A percentile compares a stretch with the other conserved stretches of the same genome.
Conservation (phyloP, 1,140 invertebrate genomes). For the Drosophila azteca region DNA sequence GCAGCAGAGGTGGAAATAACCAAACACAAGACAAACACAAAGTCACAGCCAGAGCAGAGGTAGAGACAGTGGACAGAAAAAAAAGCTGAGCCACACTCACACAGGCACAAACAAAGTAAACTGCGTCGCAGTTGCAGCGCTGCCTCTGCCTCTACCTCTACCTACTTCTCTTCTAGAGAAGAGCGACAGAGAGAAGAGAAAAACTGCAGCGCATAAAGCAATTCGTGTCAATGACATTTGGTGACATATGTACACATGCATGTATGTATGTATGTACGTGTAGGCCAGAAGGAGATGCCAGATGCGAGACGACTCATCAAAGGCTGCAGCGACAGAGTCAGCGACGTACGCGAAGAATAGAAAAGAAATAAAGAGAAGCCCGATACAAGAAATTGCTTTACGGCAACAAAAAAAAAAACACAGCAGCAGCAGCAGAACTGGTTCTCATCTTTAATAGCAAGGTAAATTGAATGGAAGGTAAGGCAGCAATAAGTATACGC, state of each 20-base stretch:
- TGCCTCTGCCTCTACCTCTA: conserved; percentile 32
- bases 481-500: too few relatives aligned
- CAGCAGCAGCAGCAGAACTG: conserved; percentile 12
- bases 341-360: conserved; percentile 28
- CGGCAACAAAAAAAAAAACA: conserved; percentile 1
- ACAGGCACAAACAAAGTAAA: conserved; percentile 50
- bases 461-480: too few relatives aligned
- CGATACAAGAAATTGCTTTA: conserved; percentile 64
- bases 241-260: conserved; percentile 66
- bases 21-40: conserved; percentile 35
- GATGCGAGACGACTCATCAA: conserved; percentile 11
- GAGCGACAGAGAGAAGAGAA: conserved; percentile 37
- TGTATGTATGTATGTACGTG: too few relatives aligned
- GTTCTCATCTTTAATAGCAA: background rate
- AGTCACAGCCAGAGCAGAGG: conserved; percentile 42
- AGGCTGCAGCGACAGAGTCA: conserved; percentile 1
- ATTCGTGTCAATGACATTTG: conserved; percentile 81
- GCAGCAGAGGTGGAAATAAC: conserved; percentile 46
- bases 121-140: conserved; percentile 47
- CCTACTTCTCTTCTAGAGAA: conserved; percentile 20
- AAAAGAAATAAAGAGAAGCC: conserved; percentile 29
- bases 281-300: conserved; percentile 18
- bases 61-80: conserved; percentile 46
- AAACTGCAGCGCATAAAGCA: conserved; percentile 72
- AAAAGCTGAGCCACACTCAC: conserved; percentile 62